Evolutionary conservation across 2,797 vertebrate genomes (phyloP).

Genomic region (Siniperca undulata): DNA sequence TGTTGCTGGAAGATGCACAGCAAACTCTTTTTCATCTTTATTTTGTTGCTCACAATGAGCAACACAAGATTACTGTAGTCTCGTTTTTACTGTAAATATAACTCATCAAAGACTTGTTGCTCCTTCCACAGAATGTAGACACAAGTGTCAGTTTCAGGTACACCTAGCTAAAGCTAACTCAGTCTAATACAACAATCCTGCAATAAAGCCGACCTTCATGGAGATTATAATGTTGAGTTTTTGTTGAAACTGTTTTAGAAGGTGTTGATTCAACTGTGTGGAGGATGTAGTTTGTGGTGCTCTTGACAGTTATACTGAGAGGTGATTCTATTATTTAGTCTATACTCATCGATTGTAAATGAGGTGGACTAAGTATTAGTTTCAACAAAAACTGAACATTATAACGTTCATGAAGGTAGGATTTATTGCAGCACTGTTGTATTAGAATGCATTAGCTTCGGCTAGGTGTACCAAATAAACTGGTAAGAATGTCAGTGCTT

Average conservation of each 20-base stretch:
- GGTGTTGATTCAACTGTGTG: neutral
- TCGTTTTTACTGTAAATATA: slow-evolving; percentile 17
- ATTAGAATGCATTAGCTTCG: neutral
- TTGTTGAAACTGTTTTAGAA: neutral
- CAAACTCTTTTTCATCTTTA: neutral
- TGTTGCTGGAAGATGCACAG: neutral
- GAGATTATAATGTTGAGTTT: neutral
- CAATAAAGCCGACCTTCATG: neutral
- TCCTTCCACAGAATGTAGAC: neutral
- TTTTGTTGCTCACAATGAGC: slow-evolving; percentile 6
- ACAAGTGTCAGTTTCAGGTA: neutral
- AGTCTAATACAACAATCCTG: neutral
- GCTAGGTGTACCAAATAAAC: neutral
- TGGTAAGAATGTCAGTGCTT: neutral
- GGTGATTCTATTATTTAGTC: neutral
- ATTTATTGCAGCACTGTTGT: neutral
- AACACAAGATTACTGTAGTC: neutral
- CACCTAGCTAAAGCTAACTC: neutral
- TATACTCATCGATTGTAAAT: too few species aligned
- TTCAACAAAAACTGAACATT: neutral
- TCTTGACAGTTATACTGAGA: neutral
- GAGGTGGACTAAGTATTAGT: neutral
- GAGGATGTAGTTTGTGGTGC: neutral
- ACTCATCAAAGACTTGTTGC: slow-evolving; percentile 3
- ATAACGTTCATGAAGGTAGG: neutral